A percentile compares a stretch with the other conserved stretches of the same genome.
These are phyloP conservation scores for Myrmophylax atrothorax DNA, from an alignment of 2,113 vertebrate genomes.

Conservation along the genomic window DNA sequence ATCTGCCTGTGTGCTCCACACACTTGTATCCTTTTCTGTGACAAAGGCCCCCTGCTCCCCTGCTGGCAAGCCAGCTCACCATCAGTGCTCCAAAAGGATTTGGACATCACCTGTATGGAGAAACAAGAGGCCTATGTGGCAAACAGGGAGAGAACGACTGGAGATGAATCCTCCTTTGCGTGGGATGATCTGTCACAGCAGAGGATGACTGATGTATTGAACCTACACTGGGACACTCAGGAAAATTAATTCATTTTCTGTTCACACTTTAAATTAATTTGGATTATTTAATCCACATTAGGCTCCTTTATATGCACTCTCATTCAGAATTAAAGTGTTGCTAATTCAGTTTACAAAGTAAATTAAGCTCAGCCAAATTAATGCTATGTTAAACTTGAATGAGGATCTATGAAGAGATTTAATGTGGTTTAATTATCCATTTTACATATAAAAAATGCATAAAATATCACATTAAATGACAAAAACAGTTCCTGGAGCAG, in stretches of 20 bases:
- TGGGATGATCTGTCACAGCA: background rate
- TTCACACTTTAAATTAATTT: conserved; percentile 27
- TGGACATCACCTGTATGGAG: background rate
- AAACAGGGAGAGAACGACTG: background rate
- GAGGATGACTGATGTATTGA: background rate
- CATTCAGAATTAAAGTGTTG: conserved; percentile 6
- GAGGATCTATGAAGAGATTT: conserved; percentile 44
- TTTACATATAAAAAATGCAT: conserved; percentile 56
- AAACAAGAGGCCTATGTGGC: background rate
- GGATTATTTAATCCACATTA: conserved; percentile 67
- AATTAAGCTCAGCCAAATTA: conserved; percentile 56
- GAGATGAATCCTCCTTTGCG: background rate
- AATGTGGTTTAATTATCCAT: conserved; percentile 54
- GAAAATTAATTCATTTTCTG: conserved; percentile 12
- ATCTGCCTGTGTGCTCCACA: background rate
- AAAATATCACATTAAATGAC: conserved; percentile 12
- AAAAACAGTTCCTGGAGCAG: background rate
- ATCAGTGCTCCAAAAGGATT: background rate
- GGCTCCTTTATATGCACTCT: background rate
- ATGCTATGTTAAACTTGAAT: conserved; percentile 42
- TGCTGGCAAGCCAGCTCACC: background rate
- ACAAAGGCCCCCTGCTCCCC: rapidly evolving
- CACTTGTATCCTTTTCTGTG: background rate
- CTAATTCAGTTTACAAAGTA: conserved; percentile 62
- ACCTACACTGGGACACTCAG: background rate